Evolutionary conservation across 2,113 vertebrate genomes (phyloP).

Genomic region (Raphicerus campestris): DNA sequence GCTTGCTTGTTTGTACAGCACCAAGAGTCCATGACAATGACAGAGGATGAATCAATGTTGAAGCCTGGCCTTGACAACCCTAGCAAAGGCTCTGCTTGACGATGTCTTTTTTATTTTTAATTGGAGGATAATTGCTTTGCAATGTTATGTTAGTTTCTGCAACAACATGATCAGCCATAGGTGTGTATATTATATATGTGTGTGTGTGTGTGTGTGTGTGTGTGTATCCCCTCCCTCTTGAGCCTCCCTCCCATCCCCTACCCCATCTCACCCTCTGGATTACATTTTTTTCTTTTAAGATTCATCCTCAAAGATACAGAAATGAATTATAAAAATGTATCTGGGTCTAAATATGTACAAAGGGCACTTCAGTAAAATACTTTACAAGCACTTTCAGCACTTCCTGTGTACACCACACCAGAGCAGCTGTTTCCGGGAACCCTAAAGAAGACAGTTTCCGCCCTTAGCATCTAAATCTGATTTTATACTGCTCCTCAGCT

Average conservation of each 20-base stretch:
- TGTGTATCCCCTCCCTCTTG: background rate
- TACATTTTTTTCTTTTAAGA: background rate
- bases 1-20: background rate
- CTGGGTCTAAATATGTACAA: constrained; percentile 15
- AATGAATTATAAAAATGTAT: constrained; percentile 20
- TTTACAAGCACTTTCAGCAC: constrained; percentile 44
- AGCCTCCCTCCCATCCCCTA: background rate
- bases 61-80: background rate
- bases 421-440: constrained; percentile 59
- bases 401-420: constrained; percentile 57
- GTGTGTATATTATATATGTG: background rate
- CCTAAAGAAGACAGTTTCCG: constrained; percentile 24
- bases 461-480: constrained; percentile 3
- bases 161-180: background rate
- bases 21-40: background rate
- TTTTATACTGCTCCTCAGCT: background rate
- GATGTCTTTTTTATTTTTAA: background rate
- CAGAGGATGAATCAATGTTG: background rate
- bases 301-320: constrained; percentile 17
- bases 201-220: rapidly evolving
- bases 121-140: background rate
- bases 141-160: background rate
- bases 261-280: background rate
- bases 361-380: constrained; percentile 20
- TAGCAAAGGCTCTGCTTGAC: background rate